These are phyloP conservation scores for Nipponacmea schrenckii DNA, from an alignment of 2,888 invertebrate genomes.

Conservation along the genomic window DNA sequence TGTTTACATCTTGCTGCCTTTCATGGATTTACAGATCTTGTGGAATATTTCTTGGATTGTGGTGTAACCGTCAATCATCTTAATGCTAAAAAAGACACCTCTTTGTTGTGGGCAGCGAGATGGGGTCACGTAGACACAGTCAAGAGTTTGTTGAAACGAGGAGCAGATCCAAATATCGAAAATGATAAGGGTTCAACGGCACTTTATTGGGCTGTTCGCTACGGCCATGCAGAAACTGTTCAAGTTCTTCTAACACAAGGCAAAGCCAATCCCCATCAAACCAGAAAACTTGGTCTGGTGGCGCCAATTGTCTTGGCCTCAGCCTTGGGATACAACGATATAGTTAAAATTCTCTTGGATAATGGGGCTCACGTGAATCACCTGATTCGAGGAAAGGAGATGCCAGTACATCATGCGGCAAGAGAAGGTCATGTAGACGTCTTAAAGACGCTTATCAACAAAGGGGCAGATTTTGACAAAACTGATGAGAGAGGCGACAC, in stretches of 20 bases:
- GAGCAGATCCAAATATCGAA: conserved; percentile 50
- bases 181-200: conserved; percentile 66
- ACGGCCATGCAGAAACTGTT: conserved; percentile 54
- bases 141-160: conserved; percentile 37
- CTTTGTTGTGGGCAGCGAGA: conserved; percentile 64
- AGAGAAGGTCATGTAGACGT: conserved; percentile 60
- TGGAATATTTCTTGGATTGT: conserved; percentile 42
- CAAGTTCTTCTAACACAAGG: conserved; percentile 49
- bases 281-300: conserved; percentile 59
- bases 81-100: conserved; percentile 62
- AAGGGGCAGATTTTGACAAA: conserved; percentile 57
- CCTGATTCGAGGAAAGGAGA: conserved; percentile 56
- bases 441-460: conserved; percentile 49
- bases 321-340: conserved; percentile 56
- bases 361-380: conserved; percentile 56
- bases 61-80: conserved; percentile 47
- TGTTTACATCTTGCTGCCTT: conserved; percentile 57
- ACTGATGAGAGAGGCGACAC: conserved; percentile 61
- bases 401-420: conserved; percentile 66
- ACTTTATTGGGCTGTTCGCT: conserved; percentile 65
- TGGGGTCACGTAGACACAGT: conserved; percentile 51
- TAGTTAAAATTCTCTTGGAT: conserved; percentile 37
- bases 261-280: conserved; percentile 55
- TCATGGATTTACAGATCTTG: conserved; percentile 45
- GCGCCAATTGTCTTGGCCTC: conserved; percentile 62